Evolutionary conservation across 2,797 vertebrate genomes (phyloP).

Genomic region (Yasuhikotakia modesta): DNA sequence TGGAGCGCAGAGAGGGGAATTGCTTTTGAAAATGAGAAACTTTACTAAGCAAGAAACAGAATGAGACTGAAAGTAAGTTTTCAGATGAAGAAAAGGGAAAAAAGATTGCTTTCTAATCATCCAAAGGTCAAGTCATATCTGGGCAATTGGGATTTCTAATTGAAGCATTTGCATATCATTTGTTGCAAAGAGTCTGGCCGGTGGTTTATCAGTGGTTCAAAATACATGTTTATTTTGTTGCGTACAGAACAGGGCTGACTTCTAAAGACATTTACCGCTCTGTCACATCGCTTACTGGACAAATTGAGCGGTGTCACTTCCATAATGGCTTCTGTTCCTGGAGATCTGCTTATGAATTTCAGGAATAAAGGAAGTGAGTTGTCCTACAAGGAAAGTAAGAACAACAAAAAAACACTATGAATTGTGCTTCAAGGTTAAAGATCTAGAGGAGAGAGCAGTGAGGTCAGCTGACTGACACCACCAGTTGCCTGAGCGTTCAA

Average conservation of each 20-base stretch:
- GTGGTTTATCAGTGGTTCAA: conserved; percentile 57
- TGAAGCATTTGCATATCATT: conserved; percentile 70
- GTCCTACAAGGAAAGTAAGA: conserved; percentile 57
- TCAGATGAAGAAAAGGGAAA: conserved; percentile 5
- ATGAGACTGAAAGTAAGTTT: conserved; percentile 35
- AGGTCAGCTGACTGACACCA: conserved; percentile 15
- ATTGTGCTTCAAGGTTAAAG: conserved; percentile 16
- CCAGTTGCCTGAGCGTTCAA: conserved; percentile 29
- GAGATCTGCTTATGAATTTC: conserved; percentile 45
- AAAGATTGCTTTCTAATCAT: conserved; percentile 65
- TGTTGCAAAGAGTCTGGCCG: conserved; percentile 55
- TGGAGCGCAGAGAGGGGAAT: conserved; percentile 61
- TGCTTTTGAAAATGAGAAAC: conserved; percentile 72
- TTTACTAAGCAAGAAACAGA: conserved; percentile 34
- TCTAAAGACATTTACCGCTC: conserved; percentile 59
- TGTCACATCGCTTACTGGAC: conserved; percentile 67
- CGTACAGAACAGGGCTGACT: conserved; percentile 53
- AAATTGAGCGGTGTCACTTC: conserved; percentile 64
- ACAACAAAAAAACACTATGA: conserved; percentile 13
- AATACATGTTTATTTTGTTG: conserved; percentile 59
- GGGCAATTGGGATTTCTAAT: conserved; percentile 63
- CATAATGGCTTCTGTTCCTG: conserved; percentile 67
- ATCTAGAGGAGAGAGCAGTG: conserved; percentile 14
- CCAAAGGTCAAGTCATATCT: conserved; percentile 67
- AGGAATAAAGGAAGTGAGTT: conserved; percentile 45